phyloP scores from a whole-genome alignment of 1,140 invertebrate species.

The Hyphantria cunea region DNA sequence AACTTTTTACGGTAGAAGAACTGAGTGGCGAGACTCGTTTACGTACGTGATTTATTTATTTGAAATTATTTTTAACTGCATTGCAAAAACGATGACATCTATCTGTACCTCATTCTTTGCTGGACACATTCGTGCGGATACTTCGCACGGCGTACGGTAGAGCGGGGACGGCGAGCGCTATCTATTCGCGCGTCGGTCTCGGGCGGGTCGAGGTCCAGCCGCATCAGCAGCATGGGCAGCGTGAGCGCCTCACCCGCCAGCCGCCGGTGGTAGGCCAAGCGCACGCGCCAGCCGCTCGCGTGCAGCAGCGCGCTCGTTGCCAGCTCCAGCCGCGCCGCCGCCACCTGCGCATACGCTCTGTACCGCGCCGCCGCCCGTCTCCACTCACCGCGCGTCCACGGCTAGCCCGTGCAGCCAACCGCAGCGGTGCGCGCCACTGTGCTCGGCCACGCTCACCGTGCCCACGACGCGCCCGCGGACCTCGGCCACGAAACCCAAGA shows the following conservation, averaged over 20 bases:
- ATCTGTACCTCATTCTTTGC: no score
- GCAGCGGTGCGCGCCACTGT: constrained; percentile 30
- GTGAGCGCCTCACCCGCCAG: constrained; percentile 50
- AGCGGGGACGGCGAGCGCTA: no score
- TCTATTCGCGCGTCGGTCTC: no score
- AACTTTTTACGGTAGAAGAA: no score
- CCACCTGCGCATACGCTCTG: constrained; percentile 19
- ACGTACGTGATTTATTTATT: no score
- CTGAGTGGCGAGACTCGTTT: no score
- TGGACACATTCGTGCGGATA: no score
- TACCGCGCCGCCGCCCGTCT: constrained; percentile 35
- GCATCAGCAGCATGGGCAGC: constrained; percentile 40
- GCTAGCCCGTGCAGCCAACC: constrained; percentile 55
- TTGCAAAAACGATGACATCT: no score
- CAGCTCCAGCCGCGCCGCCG: constrained; percentile 32
- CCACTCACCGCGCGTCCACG: constrained; percentile 30
- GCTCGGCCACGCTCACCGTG: constrained; percentile 50
- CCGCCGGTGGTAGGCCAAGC: constrained; percentile 46
- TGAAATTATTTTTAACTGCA: no score
- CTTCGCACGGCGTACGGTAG: no score
- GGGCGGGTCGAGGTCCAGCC: constrained; percentile 39
- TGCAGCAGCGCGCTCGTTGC: constrained; percentile 36
- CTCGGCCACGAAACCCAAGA: background rate
- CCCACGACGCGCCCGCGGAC: constrained; percentile 46
- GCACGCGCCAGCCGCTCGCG: constrained; percentile 48